A percentile compares a stretch with the other conserved stretches of the same genome.
These are phyloP conservation scores for Spea bombifrons DNA, from an alignment of 2,113 vertebrate species.

Conservation along the genomic window DNA sequence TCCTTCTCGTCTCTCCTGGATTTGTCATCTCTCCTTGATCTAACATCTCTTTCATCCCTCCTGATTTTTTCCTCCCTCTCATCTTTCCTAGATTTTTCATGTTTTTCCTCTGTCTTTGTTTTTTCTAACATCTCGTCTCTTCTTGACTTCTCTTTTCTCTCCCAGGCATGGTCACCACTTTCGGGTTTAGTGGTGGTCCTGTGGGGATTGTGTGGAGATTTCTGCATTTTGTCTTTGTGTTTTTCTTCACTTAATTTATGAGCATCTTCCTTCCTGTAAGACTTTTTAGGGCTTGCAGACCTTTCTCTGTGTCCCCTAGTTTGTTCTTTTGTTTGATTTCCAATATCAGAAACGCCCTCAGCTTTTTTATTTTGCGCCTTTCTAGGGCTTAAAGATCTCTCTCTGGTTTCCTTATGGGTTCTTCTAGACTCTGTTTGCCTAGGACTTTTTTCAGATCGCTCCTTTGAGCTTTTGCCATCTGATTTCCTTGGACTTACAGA, in stretches of 20 bases:
- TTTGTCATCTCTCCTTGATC: constrained; percentile 52
- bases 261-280: constrained; percentile 54
- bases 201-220: background rate
- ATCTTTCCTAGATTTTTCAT: constrained; percentile 5
- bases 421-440: constrained; percentile 59
- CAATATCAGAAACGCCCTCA: constrained; percentile 35
- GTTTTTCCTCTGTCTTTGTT: background rate
- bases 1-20: background rate
- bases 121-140: constrained; percentile 2
- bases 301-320: constrained; percentile 43
- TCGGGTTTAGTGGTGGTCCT: background rate
- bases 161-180: constrained; percentile 54
- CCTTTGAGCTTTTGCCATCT: constrained; percentile 50
- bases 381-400: constrained; percentile 54
- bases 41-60: background rate
- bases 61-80: background rate
- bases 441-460: constrained; percentile 56
- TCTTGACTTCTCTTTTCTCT: constrained; percentile 51
- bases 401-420: constrained; percentile 45
- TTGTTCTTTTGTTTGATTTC: constrained; percentile 41
- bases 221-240: constrained; percentile 1
- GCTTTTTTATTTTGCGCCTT: constrained; percentile 54
- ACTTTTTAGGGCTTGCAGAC: constrained; percentile 72
- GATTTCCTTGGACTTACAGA: constrained; percentile 66
- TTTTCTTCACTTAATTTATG: constrained; percentile 46